Evolutionary conservation across 2,797 vertebrate genomes (phyloP), one percentile per base, ranked within the genome.

Genomic region (Harpagifer antarcticus): DNA sequence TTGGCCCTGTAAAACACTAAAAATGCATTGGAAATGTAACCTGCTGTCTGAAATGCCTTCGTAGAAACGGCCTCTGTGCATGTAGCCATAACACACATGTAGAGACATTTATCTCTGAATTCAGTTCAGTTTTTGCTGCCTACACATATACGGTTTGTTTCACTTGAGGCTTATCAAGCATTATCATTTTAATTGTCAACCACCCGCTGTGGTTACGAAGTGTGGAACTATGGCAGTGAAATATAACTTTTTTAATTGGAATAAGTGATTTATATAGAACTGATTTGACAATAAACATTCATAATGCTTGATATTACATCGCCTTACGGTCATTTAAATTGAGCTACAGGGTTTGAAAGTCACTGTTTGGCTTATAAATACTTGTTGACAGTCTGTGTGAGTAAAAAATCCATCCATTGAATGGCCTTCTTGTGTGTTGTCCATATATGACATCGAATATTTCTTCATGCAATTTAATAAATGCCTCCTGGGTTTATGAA

Each of bases 381-480:
- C 54, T 78, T 82, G 75, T 71, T 77, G 67, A 86, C 84, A 67
- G 62, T 72, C 27, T 67, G 23, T 69, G 19, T 62, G 54, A 79
- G 49, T 60, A 14, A 43, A 70, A 73, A 55, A 74, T 86, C 80
- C 76, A 85, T 88, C 68, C 74, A 90, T 86, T 87, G 79, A 88
- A 65, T 68, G 47, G 64, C 62, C 69, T 72, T 88, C 89, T 87
- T 91, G 63, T 83, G 74, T 72, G 74, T 81, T 78, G 45, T 74
- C 82, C 76, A 86, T 84, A 83, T 87, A 77, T 87, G 84, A 83
- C 82, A 88, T 87, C 56, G 80, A 92, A 86, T 70, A 82, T 73
- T 83, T 86, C 45, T 78, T 65, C 19, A 40, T 80, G 64, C 79
- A 89, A 86, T 91, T 92, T 91, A 92, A 93, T 93, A 92, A 93